Evolutionary conservation across 2,888 invertebrate genomes (phyloP), one percentile per base, ranked within the genome.

Genomic region (Nasonia oneida): DNA sequence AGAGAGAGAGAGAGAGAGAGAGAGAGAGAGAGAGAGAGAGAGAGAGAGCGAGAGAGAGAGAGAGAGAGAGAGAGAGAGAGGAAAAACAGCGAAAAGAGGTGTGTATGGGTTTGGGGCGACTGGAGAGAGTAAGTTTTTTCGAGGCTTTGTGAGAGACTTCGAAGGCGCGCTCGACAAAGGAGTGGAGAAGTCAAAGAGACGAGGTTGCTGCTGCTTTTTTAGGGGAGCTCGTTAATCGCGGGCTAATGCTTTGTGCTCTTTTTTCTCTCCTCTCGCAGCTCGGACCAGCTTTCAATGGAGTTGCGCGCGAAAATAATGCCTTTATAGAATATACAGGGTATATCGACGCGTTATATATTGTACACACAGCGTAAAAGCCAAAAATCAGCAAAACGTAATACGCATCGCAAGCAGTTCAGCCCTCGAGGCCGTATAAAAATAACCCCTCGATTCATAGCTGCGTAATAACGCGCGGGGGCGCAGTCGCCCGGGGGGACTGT

Each of bases 11-110:
- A 82, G 61, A n/a, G 57, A 57, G 53, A 82, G 82, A 82, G 61
- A n/a, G n/a, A 57, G 78, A 82, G 82, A 82, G 61, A n/a, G 57
- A 57, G 78, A 82, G 82, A 82, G 61, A n/a, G 57, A 57, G 78
- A 82, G 82, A 82, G 61, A n/a, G 57, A 57, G 78, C 78, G 82
- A 82, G 61, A n/a, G 57, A 57, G 78, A 82, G 82, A 82, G 61
- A n/a, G 57, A 57, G 78, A 82, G 82, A 82, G 61, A n/a, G 57
- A 57, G 53, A 15, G 53, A 15, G 18, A 57, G n/a, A 23, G n/a
- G 23, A 1, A 47, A 47, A 47, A 47, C 47, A 47, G 47, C n/a
- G 29, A 64, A 64, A 64, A 64, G 29, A 64, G 29, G 23, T 12
- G 64, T 33, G 23, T 23, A 23, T 77, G 29, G 33, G n/a, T 73